Base-by-base conservation (phyloP, 2,113 vertebrate genomes). In the Chaenocephalus aceratus region DNA sequence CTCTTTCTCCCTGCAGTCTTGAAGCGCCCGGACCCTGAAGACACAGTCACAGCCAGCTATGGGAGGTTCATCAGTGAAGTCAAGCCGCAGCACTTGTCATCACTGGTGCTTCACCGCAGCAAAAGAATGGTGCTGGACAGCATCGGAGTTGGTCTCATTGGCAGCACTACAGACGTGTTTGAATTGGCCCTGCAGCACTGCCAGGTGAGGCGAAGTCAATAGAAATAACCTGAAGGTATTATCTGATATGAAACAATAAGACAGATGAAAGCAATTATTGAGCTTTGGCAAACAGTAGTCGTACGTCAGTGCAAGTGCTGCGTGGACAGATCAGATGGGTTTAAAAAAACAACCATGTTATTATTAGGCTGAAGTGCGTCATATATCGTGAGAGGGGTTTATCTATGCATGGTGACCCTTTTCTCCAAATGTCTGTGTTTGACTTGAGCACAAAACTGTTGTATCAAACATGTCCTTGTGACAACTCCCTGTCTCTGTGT, bases 111-210 rank as follows among this genome's bases (percentile, higher is more conserved):
- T 21, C 91, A 93, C 16, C 93, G 96, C n/a, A 97, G 96, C 86
- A 97, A 97, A 85, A 95, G 97, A 63, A 97, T 97, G 97, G 94
- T 97, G 82, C 91, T 97, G 3, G 97, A 97, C 94, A 97, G 92
- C 93, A 93, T 97, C 0, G 97, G 97, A 0, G 97, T 97, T 3
- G 96, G 96, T 45, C 92, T 97, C 0, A 86, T 97, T 67, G 97
- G 97, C 61, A 96, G 95, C 94, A 97, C 94, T 0, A 97, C 96
- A 0, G 86, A 91, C 0, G 96, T 97, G 48, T 97, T 97, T 18
- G 80, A 96, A 13, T 87, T 97, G 45, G 94, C 86, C 1, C 91
- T 97, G 75, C 94, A 89, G 81, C 94, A 97, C 93, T 97, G 96
- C 87, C 95, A 92, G 96, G 97, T 97, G 93, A 90, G 89, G 2